Evolutionary conservation across 2,113 vertebrate species (phyloP).

Genomic region (Lepisosteus oculatus): DNA sequence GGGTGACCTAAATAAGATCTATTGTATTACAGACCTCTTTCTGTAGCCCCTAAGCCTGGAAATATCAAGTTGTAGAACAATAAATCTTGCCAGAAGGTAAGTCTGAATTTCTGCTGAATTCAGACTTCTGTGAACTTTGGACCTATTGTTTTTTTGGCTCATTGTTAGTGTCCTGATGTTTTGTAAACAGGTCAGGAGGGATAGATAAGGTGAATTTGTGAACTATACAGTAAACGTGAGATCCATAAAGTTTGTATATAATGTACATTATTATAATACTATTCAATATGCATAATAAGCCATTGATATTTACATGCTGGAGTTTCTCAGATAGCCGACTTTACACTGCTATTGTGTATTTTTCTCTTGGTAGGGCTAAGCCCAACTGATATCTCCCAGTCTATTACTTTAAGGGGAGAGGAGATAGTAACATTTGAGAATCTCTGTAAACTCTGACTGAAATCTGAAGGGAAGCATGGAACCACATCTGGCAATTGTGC

Average conservation of each 20-base stretch:
- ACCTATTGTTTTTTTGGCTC: neutral
- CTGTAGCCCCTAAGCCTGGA: neutral
- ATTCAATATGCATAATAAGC: no score
- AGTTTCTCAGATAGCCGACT: no score
- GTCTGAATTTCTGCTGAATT: neutral
- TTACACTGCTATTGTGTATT: no score
- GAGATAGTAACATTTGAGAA: neutral
- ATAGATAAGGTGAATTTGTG: no score
- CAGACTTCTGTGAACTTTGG: neutral
- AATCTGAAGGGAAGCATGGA: neutral
- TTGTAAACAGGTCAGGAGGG: no score
- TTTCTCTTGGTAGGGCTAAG: no score
- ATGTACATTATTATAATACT: no score
- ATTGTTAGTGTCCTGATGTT: no score
- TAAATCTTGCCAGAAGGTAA: constrained; percentile 10
- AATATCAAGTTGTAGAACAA: neutral
- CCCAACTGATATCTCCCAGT: no score
- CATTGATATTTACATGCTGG: no score
- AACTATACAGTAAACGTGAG: no score
- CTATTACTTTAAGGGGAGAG: neutral
- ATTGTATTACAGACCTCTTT: neutral
- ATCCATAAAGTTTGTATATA: no score
- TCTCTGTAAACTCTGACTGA: neutral
- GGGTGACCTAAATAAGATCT: constrained; percentile 1
- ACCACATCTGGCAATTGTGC: neutral